Percentiles rank a stretch among this genome's conserved stretches.
Conservation (phyloP, 2,113 vertebrate genomes). For the Callocephalon fimbriatum region DNA sequence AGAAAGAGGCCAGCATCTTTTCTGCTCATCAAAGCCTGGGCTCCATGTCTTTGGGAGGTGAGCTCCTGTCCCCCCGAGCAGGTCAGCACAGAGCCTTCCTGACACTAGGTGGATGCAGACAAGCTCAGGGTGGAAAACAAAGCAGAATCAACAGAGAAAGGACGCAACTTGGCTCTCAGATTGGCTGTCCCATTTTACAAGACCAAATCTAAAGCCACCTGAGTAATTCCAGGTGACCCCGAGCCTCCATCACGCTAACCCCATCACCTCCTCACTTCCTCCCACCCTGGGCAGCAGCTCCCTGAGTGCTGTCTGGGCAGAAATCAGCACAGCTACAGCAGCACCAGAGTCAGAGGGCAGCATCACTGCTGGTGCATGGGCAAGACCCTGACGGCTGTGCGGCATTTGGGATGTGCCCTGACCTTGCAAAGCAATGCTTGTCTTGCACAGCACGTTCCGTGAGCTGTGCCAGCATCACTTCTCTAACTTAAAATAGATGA, state of each 20-base stretch:
- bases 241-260: rapidly evolving
- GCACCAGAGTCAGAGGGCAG: neutral
- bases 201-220: neutral
- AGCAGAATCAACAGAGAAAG: too few relatives aligned
- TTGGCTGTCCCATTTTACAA: neutral
- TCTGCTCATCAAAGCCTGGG: neutral
- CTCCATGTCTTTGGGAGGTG: neutral
- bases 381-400: neutral
- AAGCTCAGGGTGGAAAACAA: neutral
- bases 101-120: neutral
- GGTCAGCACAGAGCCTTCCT: neutral
- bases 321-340: neutral
- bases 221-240: neutral
- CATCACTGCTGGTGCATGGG: rapidly evolving
- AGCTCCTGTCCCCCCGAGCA: neutral
- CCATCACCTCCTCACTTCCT: rapidly evolving
- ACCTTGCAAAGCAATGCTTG: neutral
- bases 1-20: neutral
- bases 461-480: neutral
- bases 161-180: neutral
- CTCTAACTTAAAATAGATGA: neutral
- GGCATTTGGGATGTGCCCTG: neutral
- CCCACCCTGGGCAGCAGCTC: neutral
- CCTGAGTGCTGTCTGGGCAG: neutral
- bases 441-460: rapidly evolving